Conservation (phyloP, 2,113 vertebrate species). For the Scomber scombrus region DNA sequence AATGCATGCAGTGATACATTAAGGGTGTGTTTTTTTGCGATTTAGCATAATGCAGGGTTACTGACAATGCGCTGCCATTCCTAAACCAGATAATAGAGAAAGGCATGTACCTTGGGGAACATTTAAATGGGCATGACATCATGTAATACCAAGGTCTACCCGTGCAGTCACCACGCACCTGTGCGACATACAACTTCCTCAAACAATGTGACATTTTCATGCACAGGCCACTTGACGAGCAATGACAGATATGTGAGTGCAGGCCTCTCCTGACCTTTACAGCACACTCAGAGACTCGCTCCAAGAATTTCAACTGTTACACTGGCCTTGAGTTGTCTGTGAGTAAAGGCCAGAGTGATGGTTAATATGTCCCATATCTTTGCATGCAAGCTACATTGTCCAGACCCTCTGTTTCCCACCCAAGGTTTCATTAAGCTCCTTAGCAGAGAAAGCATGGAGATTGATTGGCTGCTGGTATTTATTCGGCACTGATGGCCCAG, state of each 20-base stretch:
- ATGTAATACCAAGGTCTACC: constrained; percentile 74
- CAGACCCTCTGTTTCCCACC: constrained; percentile 42
- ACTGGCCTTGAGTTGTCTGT: constrained; percentile 43
- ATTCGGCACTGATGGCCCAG: constrained; percentile 81
- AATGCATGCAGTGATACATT: constrained; percentile 47
- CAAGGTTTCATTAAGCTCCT: constrained; percentile 69
- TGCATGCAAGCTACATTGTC: constrained; percentile 47
- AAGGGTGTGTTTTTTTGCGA: constrained; percentile 27
- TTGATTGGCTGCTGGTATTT: constrained; percentile 78
- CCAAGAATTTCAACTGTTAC: constrained; percentile 54
- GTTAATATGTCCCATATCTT: constrained; percentile 57
- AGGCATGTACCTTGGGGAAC: constrained; percentile 39
- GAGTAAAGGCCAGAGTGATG: constrained; percentile 57
- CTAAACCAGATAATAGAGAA: constrained; percentile 44
- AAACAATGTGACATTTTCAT: constrained; percentile 81
- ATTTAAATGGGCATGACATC: constrained; percentile 78
- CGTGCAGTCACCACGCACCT: constrained; percentile 59
- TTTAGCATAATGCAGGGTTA: constrained; percentile 56
- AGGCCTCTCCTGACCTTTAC: constrained; percentile 70
- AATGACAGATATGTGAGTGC: constrained; percentile 58
- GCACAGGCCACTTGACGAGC: constrained; percentile 44
- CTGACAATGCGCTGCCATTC: constrained; percentile 42
- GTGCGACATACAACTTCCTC: constrained; percentile 47
- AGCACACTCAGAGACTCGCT: constrained; percentile 42
- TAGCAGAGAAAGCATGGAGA: constrained; percentile 49